Evolutionary conservation across 2,797 vertebrate genomes (phyloP).

Genomic region (Myiotriccus ornatus): DNA sequence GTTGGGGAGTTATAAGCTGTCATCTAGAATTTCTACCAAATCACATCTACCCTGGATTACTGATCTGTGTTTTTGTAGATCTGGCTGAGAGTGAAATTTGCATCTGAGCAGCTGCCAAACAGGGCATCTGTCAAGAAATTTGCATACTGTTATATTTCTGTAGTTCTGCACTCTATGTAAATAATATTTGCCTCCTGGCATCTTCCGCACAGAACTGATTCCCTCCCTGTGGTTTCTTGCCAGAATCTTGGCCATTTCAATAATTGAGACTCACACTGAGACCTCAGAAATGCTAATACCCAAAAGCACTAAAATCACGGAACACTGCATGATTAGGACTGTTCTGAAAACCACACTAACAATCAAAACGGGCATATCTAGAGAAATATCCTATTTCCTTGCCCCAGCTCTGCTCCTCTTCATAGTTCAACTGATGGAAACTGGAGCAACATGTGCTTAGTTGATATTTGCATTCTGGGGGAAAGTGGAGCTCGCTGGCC

Average conservation of each 20-base stretch:
- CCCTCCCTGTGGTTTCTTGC: conserved; percentile 66
- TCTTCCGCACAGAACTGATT: conserved; percentile 54
- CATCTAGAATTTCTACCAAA: conserved; percentile 48
- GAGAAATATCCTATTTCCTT: background rate
- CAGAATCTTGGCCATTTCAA: conserved; percentile 63
- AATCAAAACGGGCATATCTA: background rate
- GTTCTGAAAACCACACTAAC: background rate
- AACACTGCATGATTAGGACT: background rate
- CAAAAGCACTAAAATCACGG: conserved; percentile 41
- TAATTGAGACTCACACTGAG: conserved; percentile 55
- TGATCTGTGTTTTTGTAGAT: conserved; percentile 49
- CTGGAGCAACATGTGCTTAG: background rate
- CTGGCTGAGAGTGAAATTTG: conserved; percentile 52
- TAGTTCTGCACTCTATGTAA: conserved; percentile 56
- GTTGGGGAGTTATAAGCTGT: conserved; percentile 5
- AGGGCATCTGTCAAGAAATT: conserved; percentile 68
- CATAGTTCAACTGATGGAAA: background rate
- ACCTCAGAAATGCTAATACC: conserved; percentile 60
- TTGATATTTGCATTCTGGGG: background rate
- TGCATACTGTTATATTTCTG: conserved; percentile 66
- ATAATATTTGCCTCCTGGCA: conserved; percentile 69
- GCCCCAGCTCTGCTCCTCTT: background rate
- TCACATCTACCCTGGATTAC: conserved; percentile 38
- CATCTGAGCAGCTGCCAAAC: conserved; percentile 60
- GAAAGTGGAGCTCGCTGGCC: background rate